Evolutionary conservation across 2,113 vertebrate genomes (phyloP).

Genomic region (Aviceda subcristata): DNA sequence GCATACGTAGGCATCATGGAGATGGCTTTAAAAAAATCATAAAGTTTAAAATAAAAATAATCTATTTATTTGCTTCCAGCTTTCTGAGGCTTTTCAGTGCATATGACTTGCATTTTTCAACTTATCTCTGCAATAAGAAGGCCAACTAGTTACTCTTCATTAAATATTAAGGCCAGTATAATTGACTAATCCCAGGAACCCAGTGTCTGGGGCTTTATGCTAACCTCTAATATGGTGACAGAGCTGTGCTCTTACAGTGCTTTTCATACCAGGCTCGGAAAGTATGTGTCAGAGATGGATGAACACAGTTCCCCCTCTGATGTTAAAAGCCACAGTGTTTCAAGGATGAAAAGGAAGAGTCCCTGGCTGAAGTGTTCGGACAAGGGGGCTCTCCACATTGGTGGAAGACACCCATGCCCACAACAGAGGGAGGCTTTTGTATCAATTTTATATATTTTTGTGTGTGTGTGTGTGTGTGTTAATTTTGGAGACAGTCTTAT

Average conservation of each 20-base stretch:
- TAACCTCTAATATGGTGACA: neutral
- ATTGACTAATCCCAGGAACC: neutral
- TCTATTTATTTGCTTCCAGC: neutral
- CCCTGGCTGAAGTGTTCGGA: neutral
- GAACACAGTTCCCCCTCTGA: neutral
- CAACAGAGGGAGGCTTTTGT: neutral
- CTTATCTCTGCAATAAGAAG: neutral
- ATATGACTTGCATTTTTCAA: neutral
- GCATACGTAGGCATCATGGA: fast-evolving
- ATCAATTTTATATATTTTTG: neutral
- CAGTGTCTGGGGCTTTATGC: neutral
- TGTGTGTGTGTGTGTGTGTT: too few relatives aligned
- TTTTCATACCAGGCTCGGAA: neutral
- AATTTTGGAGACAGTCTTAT: neutral
- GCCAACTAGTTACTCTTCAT: neutral
- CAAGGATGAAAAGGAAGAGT: neutral
- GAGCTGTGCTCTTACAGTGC: neutral
- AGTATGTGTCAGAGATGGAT: neutral
- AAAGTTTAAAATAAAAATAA: neutral
- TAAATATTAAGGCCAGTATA: neutral
- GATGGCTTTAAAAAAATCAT: neutral
- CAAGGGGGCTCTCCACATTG: neutral
- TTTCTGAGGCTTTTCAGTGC: neutral
- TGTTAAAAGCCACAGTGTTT: neutral
- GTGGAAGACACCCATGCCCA: neutral